Percentiles rank a stretch among this genome's conserved stretches.
These are phyloP conservation scores for Ischnura elegans DNA, from an alignment of 2,888 invertebrate genomes.

Conservation along the genomic window DNA sequence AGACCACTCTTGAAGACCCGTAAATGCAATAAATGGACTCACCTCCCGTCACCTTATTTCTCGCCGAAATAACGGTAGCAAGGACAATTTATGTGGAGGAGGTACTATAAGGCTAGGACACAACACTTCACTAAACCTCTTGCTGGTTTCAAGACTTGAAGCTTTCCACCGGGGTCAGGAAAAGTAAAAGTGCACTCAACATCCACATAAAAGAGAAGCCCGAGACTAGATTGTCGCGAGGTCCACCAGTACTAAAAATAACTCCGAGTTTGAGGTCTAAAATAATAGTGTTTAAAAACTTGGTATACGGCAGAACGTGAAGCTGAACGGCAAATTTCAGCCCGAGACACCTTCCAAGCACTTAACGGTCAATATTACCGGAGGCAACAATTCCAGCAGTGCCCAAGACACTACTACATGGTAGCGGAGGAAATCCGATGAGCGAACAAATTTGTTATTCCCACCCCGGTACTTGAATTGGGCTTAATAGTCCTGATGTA, in stretches of 20 bases:
- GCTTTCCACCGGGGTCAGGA: background rate
- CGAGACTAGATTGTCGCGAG: background rate
- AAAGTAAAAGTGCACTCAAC: background rate
- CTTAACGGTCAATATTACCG: background rate
- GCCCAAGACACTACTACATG: conserved; percentile 8
- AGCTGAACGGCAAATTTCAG: background rate
- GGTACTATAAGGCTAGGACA: background rate
- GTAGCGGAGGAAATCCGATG: background rate
- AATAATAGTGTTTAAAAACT: background rate
- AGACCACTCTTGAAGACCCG: conserved; percentile 42
- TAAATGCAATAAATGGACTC: conserved; percentile 47
- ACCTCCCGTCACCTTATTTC: conserved; percentile 12
- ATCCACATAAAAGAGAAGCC: background rate
- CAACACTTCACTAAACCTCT: conserved; percentile 36
- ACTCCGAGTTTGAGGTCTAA: background rate
- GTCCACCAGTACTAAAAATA: background rate
- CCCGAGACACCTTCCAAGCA: background rate
- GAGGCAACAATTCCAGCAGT: background rate
- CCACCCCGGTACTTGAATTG: background rate
- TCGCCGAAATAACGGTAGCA: conserved; percentile 40
- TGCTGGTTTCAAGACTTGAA: background rate
- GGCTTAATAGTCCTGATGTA: background rate
- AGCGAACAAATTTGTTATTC: background rate
- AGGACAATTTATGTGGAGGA: conserved; percentile 13
- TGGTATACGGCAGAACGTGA: background rate